Evolutionary conservation across 1,140 invertebrate species (phyloP).

Genomic region (Macrotrachela quadricornifera): DNA sequence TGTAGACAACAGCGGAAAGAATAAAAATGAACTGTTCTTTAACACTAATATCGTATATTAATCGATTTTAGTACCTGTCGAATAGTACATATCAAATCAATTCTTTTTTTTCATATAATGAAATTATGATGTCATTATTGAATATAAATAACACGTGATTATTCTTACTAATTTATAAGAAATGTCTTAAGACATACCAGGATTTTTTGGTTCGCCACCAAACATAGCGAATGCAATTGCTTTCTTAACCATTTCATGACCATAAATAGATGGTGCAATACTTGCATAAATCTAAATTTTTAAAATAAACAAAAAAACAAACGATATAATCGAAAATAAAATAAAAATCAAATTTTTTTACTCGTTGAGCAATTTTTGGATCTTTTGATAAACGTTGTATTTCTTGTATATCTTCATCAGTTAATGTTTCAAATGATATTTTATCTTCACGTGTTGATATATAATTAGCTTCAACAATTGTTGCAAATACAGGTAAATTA

Average conservation of each 20-base stretch:
- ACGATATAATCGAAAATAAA: no score
- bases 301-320: not conserved
- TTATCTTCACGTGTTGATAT: conserved; percentile 73
- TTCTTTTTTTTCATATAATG: no score
- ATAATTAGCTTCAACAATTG: conserved; percentile 86
- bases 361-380: conserved; percentile 7
- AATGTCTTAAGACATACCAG: no score
- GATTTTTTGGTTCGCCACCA: conserved; percentile 90
- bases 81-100: no score
- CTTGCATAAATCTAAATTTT: conserved; percentile 75
- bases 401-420: conserved; percentile 71
- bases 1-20: no score
- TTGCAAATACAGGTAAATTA: conserved; percentile 91
- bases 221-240: conserved; percentile 76
- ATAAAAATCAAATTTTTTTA: not conserved
- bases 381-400: conserved; percentile 26
- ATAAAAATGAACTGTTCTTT: not conserved
- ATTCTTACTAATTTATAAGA: not conserved
- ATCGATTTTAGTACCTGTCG: no score
- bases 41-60: not conserved
- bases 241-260: conserved; percentile 84
- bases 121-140: not conserved
- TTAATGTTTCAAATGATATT: conserved; percentile 51
- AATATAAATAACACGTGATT: not conserved
- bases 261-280: conserved; percentile 93